Evolutionary conservation across 1,140 invertebrate genomes (phyloP).

Genomic region (Drosophila lini): DNA sequence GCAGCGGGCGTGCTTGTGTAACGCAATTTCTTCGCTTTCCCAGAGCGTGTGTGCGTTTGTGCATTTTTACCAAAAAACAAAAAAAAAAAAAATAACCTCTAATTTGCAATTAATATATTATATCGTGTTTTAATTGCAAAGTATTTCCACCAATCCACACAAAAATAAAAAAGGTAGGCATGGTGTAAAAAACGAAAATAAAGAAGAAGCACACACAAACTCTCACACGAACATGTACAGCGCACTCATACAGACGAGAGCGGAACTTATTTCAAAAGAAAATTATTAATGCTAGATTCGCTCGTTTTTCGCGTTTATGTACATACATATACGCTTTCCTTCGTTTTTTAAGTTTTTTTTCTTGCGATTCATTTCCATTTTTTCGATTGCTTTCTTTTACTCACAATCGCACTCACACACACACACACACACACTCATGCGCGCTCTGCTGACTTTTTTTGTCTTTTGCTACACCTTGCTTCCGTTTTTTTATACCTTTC

Average conservation of each 20-base stretch:
- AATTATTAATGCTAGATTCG: conserved; percentile 32
- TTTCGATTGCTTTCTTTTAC: conserved; percentile 78
- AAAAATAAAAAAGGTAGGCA: conserved; percentile 30
- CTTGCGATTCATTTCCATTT: conserved; percentile 66
- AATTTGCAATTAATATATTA: conserved; percentile 25
- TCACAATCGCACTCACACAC: conserved; percentile 58
- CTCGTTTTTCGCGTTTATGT: conserved; percentile 37
- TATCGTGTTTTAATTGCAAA: conserved; percentile 16
- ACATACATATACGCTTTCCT: conserved; percentile 53
- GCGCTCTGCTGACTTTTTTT: conserved; percentile 67
- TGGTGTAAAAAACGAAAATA: conserved; percentile 36
- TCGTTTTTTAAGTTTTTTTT: conserved; percentile 63
- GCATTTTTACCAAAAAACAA: conserved; percentile 7
- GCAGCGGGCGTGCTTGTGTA: conserved; percentile 70
- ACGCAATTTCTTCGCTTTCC: conserved; percentile 67
- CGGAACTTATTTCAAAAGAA: conserved; percentile 28
- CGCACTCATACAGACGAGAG: conserved; percentile 17
- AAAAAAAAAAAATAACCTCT: conserved; percentile 11
- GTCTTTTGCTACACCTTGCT: conserved; percentile 78
- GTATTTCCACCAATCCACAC: conserved; percentile 27
- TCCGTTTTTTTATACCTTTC: conserved; percentile 75
- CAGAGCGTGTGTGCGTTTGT: conserved; percentile 9
- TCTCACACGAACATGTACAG: conserved; percentile 9
- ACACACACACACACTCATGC: conserved; percentile 61
- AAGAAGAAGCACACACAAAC: conserved; percentile 22